Evolutionary conservation across 2,888 invertebrate genomes (phyloP).

Genomic region (Acanthacorydalis orientalis): DNA sequence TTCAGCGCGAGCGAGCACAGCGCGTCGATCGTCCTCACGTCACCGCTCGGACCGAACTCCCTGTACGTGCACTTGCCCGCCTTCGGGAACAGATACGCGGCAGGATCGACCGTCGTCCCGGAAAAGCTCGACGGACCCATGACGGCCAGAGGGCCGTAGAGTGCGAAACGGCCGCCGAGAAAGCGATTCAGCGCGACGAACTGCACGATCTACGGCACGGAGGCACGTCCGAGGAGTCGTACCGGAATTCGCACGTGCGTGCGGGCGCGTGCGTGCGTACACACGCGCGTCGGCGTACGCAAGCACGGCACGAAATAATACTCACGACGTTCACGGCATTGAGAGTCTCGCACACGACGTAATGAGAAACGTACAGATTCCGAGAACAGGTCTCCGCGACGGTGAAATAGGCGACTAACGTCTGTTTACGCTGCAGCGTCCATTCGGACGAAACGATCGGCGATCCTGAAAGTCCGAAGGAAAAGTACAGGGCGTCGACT

Average conservation of each 20-base stretch:
- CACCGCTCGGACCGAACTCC: slow-evolving; percentile 41
- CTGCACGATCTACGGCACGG: slow-evolving; percentile 43
- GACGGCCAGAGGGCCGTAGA: slow-evolving; percentile 38
- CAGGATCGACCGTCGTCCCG: slow-evolving; percentile 38
- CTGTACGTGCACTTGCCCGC: slow-evolving; percentile 42
- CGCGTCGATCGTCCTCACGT: slow-evolving; percentile 36
- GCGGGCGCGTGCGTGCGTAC: too few relatives aligned
- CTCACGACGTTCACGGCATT: slow-evolving; percentile 60
- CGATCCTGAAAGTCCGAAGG: slow-evolving; percentile 30
- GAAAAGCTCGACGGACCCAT: slow-evolving; percentile 26
- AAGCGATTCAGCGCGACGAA: slow-evolving; percentile 50
- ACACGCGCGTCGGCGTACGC: too few relatives aligned
- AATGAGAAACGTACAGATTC: slow-evolving; percentile 47
- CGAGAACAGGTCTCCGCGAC: slow-evolving; percentile 36
- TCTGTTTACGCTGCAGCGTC: slow-evolving; percentile 33
- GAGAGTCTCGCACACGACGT: slow-evolving; percentile 51
- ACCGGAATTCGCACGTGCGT: too few relatives aligned
- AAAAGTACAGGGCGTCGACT: too few relatives aligned
- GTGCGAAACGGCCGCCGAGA: slow-evolving; percentile 40
- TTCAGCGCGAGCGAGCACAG: slow-evolving; percentile 63
- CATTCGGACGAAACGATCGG: slow-evolving; percentile 38
- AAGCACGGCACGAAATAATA: slow-evolving; percentile 17
- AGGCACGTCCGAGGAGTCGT: too few relatives aligned
- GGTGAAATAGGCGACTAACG: slow-evolving; percentile 39
- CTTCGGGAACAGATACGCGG: slow-evolving; percentile 52